phyloP scores from a whole-genome alignment of 2,113 vertebrate genomes.

The Poecile atricapillus region DNA sequence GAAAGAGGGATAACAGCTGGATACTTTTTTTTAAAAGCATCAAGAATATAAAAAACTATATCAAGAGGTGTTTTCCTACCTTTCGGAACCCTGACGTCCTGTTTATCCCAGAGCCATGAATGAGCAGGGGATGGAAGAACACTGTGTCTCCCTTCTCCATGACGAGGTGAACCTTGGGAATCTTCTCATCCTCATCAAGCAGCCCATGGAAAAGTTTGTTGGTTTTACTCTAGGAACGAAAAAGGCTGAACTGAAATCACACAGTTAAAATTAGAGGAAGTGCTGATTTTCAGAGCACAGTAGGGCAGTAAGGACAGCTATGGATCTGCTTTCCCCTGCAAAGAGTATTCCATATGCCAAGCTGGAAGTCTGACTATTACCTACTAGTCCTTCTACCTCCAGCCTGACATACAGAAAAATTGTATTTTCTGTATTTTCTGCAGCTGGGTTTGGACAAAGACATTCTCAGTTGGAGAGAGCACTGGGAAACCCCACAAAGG shows the following conservation, averaged over 20 bases:
- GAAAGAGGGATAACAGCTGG: not conserved
- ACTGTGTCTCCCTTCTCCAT: constrained; percentile 96
- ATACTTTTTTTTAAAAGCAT: not conserved
- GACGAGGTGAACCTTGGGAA: constrained; percentile 79
- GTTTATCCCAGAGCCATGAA: constrained; percentile 57
- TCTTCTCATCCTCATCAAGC: constrained; percentile 67
- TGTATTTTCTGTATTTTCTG: not conserved
- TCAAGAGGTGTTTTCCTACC: not conserved
- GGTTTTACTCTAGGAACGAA: constrained; percentile 72
- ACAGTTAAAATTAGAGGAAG: not conserved
- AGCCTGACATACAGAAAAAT: not conserved
- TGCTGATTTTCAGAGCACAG: not conserved
- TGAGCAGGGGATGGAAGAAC: constrained; percentile 85
- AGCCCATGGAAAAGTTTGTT: constrained; percentile 90
- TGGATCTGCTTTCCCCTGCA: not conserved
- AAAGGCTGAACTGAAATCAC: constrained; percentile 14
- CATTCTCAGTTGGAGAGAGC: not conserved
- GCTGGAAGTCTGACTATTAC: not conserved
- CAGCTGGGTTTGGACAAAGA: not conserved
- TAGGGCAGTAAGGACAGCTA: not conserved
- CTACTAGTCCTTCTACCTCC: not conserved
- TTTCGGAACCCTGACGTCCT: constrained; percentile 52
- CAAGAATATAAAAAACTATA: not conserved
- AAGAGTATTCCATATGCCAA: fast-evolving
- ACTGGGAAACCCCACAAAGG: not conserved